Percentiles rank a stretch among this genome's conserved stretches.
phyloP scores from a whole-genome alignment of 2,797 vertebrate genomes.

The Manis crassicaudata region DNA sequence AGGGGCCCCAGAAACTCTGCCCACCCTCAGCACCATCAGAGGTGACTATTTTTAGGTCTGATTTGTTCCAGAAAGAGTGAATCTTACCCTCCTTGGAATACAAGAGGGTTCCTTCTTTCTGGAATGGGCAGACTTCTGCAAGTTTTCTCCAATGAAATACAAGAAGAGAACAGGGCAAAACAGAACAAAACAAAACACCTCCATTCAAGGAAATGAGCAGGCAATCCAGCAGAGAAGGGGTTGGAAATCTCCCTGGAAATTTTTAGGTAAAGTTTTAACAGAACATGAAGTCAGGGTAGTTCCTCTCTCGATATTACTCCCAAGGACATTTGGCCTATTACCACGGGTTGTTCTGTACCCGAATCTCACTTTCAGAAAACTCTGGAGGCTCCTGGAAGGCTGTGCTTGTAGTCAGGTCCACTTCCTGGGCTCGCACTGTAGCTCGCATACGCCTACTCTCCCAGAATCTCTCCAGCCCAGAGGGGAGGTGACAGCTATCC shows the following conservation, averaged over 20 bases:
- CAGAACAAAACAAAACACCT: neutral
- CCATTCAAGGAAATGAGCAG: neutral
- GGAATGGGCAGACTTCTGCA: neutral
- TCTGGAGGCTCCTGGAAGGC: neutral
- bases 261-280: neutral
- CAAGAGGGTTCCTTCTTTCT: neutral
- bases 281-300: neutral
- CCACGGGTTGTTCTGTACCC: neutral
- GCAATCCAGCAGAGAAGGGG: neutral
- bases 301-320: neutral
- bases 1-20: neutral
- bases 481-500: neutral
- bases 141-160: neutral
- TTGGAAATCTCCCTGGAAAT: too few species aligned
- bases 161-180: neutral
- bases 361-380: neutral
- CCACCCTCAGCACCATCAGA: neutral
- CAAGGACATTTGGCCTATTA: neutral
- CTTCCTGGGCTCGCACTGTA: too few species aligned
- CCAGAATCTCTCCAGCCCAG: accelerated
- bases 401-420: neutral
- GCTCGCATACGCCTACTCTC: accelerated
- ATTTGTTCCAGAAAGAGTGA: neutral
- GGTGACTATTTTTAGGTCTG: neutral
- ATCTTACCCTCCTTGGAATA: neutral